Base-by-base conservation (phyloP, 2,113 vertebrate genomes). In the Dasypus novemcinctus region DNA sequence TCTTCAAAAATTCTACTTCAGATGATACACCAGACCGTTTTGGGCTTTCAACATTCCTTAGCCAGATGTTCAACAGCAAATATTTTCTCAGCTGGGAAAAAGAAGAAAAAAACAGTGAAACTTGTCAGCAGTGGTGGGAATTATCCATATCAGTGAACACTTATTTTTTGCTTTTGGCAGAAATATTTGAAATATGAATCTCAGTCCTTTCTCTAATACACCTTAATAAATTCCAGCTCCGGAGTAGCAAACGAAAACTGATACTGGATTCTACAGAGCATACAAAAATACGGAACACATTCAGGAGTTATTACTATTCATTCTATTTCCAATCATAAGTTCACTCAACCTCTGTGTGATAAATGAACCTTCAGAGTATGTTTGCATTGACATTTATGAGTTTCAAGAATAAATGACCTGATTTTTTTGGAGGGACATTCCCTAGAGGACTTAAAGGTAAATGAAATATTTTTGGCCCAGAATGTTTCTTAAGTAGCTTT, bases 1-100 rank as follows among this genome's bases (percentile, higher is more conserved):
- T 84, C 91, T 82, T 95, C 41, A 96, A 96, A 82, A 81, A 95
- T 10, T 89, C 94, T 83, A 91, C 86, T 98, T 97, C 87, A 97
- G 94, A 97, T 96, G 41, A 95, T 95, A 89, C 59, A 84, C 57
- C 49, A 90, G 82, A 61, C 80, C 69, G 94, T 97, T 95, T 91
- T 93, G 93, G 96, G 80, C 66, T 96, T 88, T 33, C 2, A 87
- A 87, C 96, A 98, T 98, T 98, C 98, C 86, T 95, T 74, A 97
- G 95, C 96, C 98, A 98, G 98, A 98, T 98, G 98, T 98, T 98
- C 95, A 81, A 93, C 74, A 98, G 96, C 29, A 98, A 99, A 98
- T 98, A 98, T 99, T 99, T 99, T 99, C 97, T 98, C 99, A 99
- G 99, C 98, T 99, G 98, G 98, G 94, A 97, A 91, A 97, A 97